Base-by-base conservation (phyloP, 2,113 vertebrate species). In the Paralichthys olivaceus region DNA sequence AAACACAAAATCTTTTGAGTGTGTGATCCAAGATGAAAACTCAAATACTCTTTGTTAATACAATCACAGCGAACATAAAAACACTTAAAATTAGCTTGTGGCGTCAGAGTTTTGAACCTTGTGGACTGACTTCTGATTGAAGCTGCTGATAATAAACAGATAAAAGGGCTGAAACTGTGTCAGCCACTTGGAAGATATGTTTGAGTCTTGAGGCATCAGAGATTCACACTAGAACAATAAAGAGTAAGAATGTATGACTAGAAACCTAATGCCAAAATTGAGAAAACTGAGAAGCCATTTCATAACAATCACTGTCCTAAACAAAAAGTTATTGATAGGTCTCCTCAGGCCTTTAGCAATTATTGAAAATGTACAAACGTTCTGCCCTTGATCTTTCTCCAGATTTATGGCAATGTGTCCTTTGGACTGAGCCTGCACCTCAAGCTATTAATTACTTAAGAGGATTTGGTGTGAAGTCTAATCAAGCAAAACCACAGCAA, bases 361-460 rank as follows among this genome's bases (percentile, higher is more conserved):
- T 25, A 25, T 12, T 14, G 19, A 61, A 7, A 62, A 51, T 64
- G 22, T 14, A 14, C 15, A 51, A 12, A 14, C 8, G 34, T 40
- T 57, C 51, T 49, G 22, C 57, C 17, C 22, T 28, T 1, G 9
- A 32, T 61, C 22, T 4, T 47, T 80, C 69, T 63, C 11, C 49
- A 68, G 11, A 73, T 47, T 61, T 73, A 45, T 74, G 49, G 26
- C 37, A 25, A 59, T 64, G 23, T 72, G 67, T 69, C 82, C 71
- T 68, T 60, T n/a, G 54, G 56, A 63, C 70, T 68, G 69, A 72
- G 53, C 7, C 56, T 22, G 74, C 40, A 57, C 66, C 80, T 77
- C 80, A 34, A 83, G 67, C 19, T 73, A 70, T 79, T 80, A 90
- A 86, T 86, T 75, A 83, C 32, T 54, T 88, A 75, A 90, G 56